phyloP scores from a whole-genome alignment of 53 echinoderm and acorn worm species.

The Paracentrotus lividus region DNA sequence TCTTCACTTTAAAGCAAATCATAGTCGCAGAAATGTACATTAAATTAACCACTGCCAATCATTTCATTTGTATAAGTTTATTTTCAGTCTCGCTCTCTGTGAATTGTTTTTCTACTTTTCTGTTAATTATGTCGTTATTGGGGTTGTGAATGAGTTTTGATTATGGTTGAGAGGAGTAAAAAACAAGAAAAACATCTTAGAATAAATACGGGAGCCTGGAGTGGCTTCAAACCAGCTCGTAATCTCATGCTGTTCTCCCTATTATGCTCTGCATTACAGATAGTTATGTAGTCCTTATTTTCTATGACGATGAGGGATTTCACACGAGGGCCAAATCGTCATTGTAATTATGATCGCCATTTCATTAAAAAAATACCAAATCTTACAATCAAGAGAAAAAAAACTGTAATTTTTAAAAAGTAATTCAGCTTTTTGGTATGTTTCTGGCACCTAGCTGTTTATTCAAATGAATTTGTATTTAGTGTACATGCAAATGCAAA shows the following conservation, averaged over 20 bases:
- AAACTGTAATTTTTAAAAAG: too few species aligned
- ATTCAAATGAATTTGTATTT: too few species aligned
- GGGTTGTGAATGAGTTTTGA: neutral
- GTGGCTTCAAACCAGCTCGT: conserved; percentile 24
- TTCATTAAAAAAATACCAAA: too few species aligned
- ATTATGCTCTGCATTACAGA: conserved; percentile 10
- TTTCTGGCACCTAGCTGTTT: too few species aligned
- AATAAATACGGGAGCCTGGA: conserved; percentile 30
- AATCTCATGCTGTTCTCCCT: conserved; percentile 44
- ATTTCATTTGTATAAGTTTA: conserved; percentile 9
- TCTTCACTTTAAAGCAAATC: neutral
- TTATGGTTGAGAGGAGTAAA: neutral
- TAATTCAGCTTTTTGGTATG: too few species aligned
- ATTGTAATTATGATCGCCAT: too few species aligned
- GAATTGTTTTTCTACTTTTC: conserved; percentile 36
- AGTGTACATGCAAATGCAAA: too few species aligned
- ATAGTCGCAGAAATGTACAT: neutral
- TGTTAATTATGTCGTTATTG: conserved; percentile 40
- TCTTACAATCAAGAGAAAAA: too few species aligned
- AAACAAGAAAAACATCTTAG: conserved; percentile 34
- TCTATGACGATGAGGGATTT: conserved; percentile 13
- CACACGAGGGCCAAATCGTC: too few species aligned
- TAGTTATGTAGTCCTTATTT: neutral
- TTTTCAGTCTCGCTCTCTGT: neutral
- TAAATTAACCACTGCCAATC: conserved; percentile 9